A percentile compares a stretch with the other conserved stretches of the same genome.
Conservation (phyloP, 2,113 vertebrate species). For the Clarias batrachus region DNA sequence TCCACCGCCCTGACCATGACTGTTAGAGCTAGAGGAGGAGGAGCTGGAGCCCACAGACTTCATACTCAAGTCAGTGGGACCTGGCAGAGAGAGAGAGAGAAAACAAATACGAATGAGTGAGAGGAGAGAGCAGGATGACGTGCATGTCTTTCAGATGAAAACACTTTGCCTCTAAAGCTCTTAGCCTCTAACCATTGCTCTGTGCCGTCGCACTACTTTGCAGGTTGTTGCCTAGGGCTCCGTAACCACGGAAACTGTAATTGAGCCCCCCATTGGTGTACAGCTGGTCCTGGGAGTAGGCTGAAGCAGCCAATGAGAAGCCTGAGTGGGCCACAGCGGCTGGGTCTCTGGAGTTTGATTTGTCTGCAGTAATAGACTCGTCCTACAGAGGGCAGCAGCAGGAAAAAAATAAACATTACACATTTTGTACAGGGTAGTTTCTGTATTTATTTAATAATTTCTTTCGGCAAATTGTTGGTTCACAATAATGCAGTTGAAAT, state of each 20-base stretch:
- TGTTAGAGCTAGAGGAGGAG: conserved; percentile 85
- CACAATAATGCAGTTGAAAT: background rate
- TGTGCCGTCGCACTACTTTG: conserved; percentile 83
- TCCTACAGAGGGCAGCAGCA: conserved; percentile 71
- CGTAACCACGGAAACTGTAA: conserved; percentile 91
- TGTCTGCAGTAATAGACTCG: conserved; percentile 81
- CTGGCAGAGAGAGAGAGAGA: conserved; percentile 63
- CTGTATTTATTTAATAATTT: background rate
- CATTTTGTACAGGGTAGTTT: background rate
- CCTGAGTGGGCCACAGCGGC: conserved; percentile 81
- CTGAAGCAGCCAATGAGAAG: conserved; percentile 87
- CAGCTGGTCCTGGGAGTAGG: conserved; percentile 92
- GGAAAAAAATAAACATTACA: background rate
- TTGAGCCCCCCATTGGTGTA: conserved; percentile 96
- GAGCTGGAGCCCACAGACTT: conserved; percentile 90
- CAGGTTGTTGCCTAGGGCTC: conserved; percentile 80
- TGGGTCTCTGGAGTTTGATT: conserved; percentile 81
- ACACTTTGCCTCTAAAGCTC: background rate
- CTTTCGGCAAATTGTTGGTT: background rate
- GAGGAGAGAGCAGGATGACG: background rate
- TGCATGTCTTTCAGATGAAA: background rate
- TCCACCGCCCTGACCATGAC: conserved; percentile 77
- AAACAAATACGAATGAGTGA: background rate
- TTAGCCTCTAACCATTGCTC: conserved; percentile 83
- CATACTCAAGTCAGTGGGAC: conserved; percentile 99